Evolutionary conservation across 2,888 invertebrate genomes (phyloP).

Genomic region (Thymelicus acteon): DNA sequence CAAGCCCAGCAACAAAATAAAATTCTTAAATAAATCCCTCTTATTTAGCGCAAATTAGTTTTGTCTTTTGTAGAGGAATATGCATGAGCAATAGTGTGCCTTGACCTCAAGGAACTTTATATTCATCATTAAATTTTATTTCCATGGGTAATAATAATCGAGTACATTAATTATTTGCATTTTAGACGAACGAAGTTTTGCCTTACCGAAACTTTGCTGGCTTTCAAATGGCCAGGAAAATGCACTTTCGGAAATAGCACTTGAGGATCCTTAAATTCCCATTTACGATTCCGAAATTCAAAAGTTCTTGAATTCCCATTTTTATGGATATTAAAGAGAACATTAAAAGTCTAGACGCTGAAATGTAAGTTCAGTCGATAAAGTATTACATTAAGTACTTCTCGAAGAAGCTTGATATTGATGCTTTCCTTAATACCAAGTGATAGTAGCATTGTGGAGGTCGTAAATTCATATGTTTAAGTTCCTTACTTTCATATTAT

Average conservation of each 20-base stretch:
- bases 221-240: background rate
- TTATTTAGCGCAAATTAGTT: too few species aligned
- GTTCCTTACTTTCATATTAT: background rate
- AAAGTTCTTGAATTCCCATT: conserved; percentile 3
- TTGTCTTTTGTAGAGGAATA: too few species aligned
- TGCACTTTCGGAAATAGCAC: conserved; percentile 1
- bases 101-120: too few species aligned
- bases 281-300: conserved; percentile 10
- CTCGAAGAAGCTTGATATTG: background rate
- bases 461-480: background rate
- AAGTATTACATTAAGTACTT: background rate
- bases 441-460: background rate
- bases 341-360: conserved; percentile 24
- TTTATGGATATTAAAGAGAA: conserved; percentile 9
- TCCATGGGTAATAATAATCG: too few species aligned
- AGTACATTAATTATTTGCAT: too few species aligned
- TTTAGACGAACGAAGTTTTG: background rate
- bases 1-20: too few species aligned
- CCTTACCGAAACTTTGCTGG: background rate
- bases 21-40: too few species aligned
- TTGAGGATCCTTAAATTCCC: background rate
- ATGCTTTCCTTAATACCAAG: conserved; percentile 5
- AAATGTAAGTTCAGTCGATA: conserved; percentile 18
- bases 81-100: too few species aligned
- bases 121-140: too few species aligned